Conservation (phyloP, 2,113 vertebrate genomes). For the Lepus europaeus region DNA sequence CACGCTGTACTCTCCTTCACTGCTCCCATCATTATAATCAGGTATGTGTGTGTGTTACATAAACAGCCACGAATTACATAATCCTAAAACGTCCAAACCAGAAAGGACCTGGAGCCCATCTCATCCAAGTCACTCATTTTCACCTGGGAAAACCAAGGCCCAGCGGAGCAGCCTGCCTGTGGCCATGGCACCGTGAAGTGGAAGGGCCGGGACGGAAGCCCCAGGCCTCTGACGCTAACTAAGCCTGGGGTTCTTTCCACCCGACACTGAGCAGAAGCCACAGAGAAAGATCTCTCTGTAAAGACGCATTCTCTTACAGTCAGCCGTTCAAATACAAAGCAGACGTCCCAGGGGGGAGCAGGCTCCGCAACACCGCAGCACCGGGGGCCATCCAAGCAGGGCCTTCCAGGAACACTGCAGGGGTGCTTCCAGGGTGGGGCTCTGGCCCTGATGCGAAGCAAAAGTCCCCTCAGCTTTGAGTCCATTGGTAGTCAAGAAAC, state of each 20-base stretch:
- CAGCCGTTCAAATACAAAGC: not conserved
- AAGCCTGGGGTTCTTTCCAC: not conserved
- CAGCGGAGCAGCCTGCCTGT: not conserved
- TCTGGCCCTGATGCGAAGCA: not conserved
- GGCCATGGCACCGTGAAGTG: not conserved
- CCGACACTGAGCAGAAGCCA: not conserved
- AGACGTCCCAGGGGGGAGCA: not conserved
- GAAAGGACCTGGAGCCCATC: not conserved
- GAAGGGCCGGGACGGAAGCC: not conserved
- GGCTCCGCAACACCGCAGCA: not conserved
- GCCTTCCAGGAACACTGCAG: not conserved
- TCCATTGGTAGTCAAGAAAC: not conserved
- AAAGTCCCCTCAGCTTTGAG: not conserved
- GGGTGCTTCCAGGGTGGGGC: not conserved
- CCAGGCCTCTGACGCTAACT: not conserved
- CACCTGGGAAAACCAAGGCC: not conserved
- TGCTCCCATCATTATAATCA: conserved; percentile 41
- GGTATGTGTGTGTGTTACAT: not conserved
- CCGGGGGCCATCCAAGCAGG: not conserved
- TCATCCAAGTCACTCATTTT: not conserved
- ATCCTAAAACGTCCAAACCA: conserved; percentile 18
- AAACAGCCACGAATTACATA: not conserved
- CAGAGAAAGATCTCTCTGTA: not conserved
- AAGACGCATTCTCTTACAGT: not conserved
- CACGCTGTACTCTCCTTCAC: not conserved